These are phyloP conservation scores for Bubo scandiacus DNA, from an alignment of 2,113 vertebrate species.

Conservation along the genomic window DNA sequence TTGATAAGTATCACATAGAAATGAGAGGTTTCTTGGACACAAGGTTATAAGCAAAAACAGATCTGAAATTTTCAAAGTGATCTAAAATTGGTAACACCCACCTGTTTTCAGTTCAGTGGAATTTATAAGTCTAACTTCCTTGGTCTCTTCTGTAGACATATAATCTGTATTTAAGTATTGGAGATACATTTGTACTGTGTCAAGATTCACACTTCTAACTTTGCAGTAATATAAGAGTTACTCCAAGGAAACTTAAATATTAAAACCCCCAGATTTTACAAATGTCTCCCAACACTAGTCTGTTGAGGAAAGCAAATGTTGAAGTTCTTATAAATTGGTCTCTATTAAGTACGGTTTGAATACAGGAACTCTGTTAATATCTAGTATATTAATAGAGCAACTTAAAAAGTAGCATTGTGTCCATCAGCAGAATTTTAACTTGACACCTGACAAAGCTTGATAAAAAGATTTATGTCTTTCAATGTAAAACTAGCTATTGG, in stretches of 20 bases:
- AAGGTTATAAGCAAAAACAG: neutral
- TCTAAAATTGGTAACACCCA: neutral
- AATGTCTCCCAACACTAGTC: neutral
- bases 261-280: neutral
- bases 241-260: neutral
- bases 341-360: neutral
- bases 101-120: neutral
- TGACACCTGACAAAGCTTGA: neutral
- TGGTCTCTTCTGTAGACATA: neutral
- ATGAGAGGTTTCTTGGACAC: neutral
- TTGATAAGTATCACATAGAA: neutral
- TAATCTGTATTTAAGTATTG: neutral
- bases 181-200: neutral
- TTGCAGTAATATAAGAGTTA: neutral
- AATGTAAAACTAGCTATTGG: neutral
- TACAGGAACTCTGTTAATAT: neutral
- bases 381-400: neutral
- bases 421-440: neutral
- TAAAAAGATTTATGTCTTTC: neutral
- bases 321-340: neutral
- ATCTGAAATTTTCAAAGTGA: neutral
- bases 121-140: neutral
- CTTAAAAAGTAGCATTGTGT: neutral
- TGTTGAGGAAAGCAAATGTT: neutral
- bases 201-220: neutral